Evolutionary conservation across 2,888 invertebrate species (phyloP).

Genomic region (Synergus gifuensis): DNA sequence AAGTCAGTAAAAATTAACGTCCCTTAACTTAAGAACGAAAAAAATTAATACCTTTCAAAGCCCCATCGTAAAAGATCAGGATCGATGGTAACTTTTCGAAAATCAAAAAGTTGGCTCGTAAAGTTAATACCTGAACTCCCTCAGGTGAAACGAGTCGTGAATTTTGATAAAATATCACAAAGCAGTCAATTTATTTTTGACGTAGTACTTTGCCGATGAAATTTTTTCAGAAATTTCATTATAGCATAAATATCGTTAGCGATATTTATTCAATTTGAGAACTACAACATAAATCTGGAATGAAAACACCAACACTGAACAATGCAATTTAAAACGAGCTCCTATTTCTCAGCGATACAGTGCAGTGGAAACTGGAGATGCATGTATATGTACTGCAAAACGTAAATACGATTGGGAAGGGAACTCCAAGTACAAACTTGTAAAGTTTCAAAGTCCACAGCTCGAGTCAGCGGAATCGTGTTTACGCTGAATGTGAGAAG

Average conservation of each 20-base stretch:
- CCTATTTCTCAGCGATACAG: constrained; percentile 14
- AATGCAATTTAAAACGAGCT: constrained; percentile 9
- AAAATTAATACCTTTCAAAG: not conserved
- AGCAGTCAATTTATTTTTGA: too few relatives aligned
- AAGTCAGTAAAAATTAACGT: not conserved
- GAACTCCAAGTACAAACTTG: constrained; percentile 32
- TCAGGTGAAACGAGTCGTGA: constrained; percentile 10
- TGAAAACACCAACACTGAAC: not conserved
- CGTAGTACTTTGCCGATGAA: too few relatives aligned
- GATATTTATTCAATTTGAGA: not conserved
- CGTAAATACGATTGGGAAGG: constrained; percentile 37
- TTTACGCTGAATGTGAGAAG: constrained; percentile 27
- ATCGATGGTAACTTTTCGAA: constrained; percentile 13
- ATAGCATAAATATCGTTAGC: not conserved
- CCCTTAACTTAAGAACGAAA: not conserved
- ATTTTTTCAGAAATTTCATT: too few relatives aligned
- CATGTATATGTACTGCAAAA: constrained; percentile 26
- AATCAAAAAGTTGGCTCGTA: constrained; percentile 8
- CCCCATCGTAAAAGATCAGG: not conserved
- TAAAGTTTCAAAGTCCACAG: constrained; percentile 38
- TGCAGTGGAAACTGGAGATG: constrained; percentile 1
- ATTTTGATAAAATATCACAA: too few relatives aligned
- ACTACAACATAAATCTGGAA: not conserved
- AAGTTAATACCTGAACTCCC: constrained; percentile 22
- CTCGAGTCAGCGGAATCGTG: constrained; percentile 27